Conservation (phyloP, 2,113 vertebrate species). For the Pangasianodon gigas region DNA sequence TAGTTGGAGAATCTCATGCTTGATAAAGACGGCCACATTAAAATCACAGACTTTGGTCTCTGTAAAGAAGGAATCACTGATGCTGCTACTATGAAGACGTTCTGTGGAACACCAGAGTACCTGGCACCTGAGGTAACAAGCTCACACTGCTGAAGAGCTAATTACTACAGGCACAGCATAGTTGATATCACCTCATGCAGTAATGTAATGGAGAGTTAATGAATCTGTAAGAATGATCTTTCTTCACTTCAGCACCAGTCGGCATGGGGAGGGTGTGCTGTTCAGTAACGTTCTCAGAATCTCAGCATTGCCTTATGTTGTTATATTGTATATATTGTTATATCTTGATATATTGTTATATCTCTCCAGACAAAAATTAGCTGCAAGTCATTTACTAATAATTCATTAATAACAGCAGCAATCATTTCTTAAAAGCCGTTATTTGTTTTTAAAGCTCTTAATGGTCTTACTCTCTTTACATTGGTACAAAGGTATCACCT, state of each 20-base stretch:
- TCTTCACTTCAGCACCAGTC: constrained; percentile 5
- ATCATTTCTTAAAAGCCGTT: not conserved
- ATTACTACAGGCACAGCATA: constrained; percentile 4
- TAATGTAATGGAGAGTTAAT: not conserved
- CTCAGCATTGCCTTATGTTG: not conserved
- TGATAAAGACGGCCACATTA: constrained; percentile 98
- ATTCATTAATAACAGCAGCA: not conserved
- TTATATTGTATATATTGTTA: not conserved
- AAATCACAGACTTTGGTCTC: constrained; percentile 97
- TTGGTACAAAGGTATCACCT: too few relatives aligned
- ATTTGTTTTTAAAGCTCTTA: not conserved
- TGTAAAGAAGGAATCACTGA: constrained; percentile 99
- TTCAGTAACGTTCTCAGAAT: not conserved
- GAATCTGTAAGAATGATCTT: constrained; percentile 2
- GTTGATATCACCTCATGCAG: not conserved
- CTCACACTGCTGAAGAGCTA: constrained; percentile 14
- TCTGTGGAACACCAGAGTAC: constrained; percentile 96
- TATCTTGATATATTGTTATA: not conserved
- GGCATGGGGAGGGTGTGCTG: not conserved
- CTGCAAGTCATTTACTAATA: not conserved
- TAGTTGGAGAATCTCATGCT: constrained; percentile 98
- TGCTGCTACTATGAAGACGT: constrained; percentile 98
- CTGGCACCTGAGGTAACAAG: constrained; percentile 89
- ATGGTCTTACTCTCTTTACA: not conserved
- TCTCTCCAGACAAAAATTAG: not conserved